phyloP scores from a whole-genome alignment of 2,888 invertebrate genomes.

The Ophion obscuratus region DNA sequence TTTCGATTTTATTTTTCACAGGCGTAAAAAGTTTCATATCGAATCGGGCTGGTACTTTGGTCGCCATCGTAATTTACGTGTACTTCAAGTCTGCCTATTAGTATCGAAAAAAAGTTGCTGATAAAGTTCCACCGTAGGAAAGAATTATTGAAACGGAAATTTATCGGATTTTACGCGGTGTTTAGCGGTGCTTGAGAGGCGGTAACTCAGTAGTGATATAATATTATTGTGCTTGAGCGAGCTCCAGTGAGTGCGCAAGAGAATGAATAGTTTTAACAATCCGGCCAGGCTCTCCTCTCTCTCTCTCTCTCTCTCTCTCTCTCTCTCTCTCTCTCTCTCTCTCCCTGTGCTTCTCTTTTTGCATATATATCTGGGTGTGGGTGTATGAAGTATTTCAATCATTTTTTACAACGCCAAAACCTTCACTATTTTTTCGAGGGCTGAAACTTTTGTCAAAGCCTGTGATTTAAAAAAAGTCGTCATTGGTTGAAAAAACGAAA shows the following conservation, averaged over 20 bases:
- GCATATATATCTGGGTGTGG: not conserved
- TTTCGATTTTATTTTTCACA: not conserved
- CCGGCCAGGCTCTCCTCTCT: not conserved
- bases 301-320: not conserved
- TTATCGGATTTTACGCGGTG: not conserved
- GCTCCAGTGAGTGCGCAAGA: slow-evolving; percentile 4
- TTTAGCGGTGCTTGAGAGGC: not conserved
- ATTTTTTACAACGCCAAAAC: not conserved
- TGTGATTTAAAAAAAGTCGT: not conserved
- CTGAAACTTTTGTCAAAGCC: not conserved
- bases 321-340: not conserved
- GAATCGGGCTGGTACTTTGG: not conserved
- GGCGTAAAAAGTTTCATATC: not conserved
- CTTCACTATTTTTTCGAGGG: not conserved
- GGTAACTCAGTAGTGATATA: not conserved
- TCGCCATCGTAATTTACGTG: not conserved
- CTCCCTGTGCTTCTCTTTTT: too few species aligned
- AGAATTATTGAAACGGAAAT: not conserved
- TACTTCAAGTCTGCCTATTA: not conserved
- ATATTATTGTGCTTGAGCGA: slow-evolving; percentile 13
- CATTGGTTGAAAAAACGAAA: not conserved
- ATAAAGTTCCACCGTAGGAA: not conserved
- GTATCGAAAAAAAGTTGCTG: not conserved
- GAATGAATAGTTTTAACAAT: slow-evolving; percentile 5
- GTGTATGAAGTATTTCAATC: not conserved